Evolutionary conservation across 2,888 invertebrate species (phyloP).

Genomic region (Saturnia japonica): DNA sequence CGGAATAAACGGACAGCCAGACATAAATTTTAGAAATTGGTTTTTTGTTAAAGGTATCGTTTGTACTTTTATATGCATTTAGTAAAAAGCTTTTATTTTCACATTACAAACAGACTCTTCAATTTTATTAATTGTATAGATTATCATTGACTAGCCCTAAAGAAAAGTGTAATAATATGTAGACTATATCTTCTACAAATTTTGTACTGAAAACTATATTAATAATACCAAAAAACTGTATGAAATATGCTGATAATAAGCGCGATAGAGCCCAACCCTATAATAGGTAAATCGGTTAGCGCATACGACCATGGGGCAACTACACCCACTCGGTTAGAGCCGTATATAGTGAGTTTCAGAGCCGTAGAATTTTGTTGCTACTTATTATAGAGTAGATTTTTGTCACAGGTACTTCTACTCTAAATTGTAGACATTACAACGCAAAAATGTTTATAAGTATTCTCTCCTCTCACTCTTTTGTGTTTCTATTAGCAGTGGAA

Average conservation of each 20-base stretch:
- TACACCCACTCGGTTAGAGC: not conserved
- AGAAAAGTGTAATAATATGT: too few relatives aligned
- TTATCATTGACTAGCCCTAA: too few relatives aligned
- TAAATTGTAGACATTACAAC: not conserved
- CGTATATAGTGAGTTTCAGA: not conserved
- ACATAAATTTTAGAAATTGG: too few relatives aligned
- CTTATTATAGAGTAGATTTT: not conserved
- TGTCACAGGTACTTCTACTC: not conserved
- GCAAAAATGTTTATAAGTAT: not conserved
- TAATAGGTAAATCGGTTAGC: not conserved
- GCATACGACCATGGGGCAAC: not conserved
- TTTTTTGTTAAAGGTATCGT: too few relatives aligned
- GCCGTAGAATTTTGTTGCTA: not conserved
- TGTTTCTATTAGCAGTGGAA: not conserved
- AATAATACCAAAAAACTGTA: too few relatives aligned
- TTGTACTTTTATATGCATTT: too few relatives aligned
- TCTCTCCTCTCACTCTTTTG: not conserved
- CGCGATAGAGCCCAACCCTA: not conserved
- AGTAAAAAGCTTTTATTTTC: too few relatives aligned
- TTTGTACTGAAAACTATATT: too few relatives aligned
- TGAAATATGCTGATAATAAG: not conserved
- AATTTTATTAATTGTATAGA: too few relatives aligned
- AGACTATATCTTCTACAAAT: too few relatives aligned
- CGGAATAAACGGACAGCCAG: too few relatives aligned
- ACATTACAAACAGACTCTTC: too few relatives aligned